phyloP scores from a whole-genome alignment of 1,140 invertebrate genomes.

The Neuroterus valhalla region DNA sequence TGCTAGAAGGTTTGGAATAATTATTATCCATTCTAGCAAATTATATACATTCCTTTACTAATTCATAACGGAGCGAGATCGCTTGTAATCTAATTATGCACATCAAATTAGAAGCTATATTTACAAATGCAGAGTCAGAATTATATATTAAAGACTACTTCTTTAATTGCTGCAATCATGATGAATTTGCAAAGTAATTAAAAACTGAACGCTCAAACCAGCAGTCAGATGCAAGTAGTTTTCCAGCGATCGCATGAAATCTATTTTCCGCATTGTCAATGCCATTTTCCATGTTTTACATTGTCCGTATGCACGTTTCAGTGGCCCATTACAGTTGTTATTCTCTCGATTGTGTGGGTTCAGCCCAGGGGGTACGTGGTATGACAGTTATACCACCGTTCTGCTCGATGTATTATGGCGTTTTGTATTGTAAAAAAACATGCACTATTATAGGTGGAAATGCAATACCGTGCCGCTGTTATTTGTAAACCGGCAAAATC shows the following conservation, averaged over 20 bases:
- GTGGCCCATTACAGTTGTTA: conserved; percentile 62
- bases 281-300: conserved; percentile 57
- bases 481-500: conserved; percentile 24
- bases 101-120: too few relatives aligned
- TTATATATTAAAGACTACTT: background rate
- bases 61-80: too few relatives aligned
- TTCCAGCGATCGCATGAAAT: background rate
- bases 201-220: background rate
- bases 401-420: conserved; percentile 58
- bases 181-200: background rate
- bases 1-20: too few relatives aligned
- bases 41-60: too few relatives aligned
- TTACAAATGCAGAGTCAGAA: too few relatives aligned
- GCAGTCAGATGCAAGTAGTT: background rate
- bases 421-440: conserved; percentile 39
- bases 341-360: conserved; percentile 56
- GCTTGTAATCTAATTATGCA: too few relatives aligned
- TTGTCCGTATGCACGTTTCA: conserved; percentile 54
- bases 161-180: background rate
- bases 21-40: too few relatives aligned
- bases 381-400: conserved; percentile 53
- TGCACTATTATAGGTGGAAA: conserved; percentile 55
- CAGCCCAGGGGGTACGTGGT: conserved; percentile 51
- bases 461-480: conserved; percentile 44
- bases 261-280: conserved; percentile 21